Base-by-base conservation (phyloP, 2,888 invertebrate species). In the Cinara cedri region DNA sequence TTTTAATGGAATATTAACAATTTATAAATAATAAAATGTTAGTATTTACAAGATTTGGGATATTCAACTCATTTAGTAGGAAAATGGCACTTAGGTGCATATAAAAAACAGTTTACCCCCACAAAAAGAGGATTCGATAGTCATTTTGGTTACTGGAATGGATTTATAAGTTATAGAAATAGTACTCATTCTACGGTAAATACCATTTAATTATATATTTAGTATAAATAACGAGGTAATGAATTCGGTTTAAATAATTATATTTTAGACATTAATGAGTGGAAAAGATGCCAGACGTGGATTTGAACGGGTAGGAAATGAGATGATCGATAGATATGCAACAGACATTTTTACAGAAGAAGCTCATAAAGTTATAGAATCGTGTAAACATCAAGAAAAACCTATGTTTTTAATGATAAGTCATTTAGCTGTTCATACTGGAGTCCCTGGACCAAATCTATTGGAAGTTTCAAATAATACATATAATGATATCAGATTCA, bases 111-210 rank as follows among this genome's bases (percentile, higher is more conserved):
- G 82, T 90, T 89, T 84, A 90, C 92, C 6, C 94, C 95, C 1
- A 89, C 89, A 0, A 86, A 87, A 82, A 88, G 94, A 54, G 95
- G 95, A 6, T 97, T 93, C 84, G 91, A 93, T 83, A 88, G 89
- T 11, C 94, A 95, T 85, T 93, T 90, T 84, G 97, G 97, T 1
- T 95, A 94, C 85, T 92, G 93, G 88, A 91, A 91, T 81, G 95
- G 93, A 3, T 91, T 89, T 82, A 90, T 93, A 81, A 93, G 94
- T 85, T 97, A 96, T 84, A 81, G 75, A 21, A 74, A 81, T 93
- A 90, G 81, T 62, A 62, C 75, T 9, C 76, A 78, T 70, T 19
- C 46, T n/a, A 68, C 34, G 54, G 81, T 81, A 70, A 80, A 62
- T 81, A 68, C 6, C 44, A 51, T 19, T 46, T 34, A 44, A 8